These are phyloP conservation scores for Papilio polytes DNA, from an alignment of 1,140 invertebrate species.

Conservation along the genomic window DNA sequence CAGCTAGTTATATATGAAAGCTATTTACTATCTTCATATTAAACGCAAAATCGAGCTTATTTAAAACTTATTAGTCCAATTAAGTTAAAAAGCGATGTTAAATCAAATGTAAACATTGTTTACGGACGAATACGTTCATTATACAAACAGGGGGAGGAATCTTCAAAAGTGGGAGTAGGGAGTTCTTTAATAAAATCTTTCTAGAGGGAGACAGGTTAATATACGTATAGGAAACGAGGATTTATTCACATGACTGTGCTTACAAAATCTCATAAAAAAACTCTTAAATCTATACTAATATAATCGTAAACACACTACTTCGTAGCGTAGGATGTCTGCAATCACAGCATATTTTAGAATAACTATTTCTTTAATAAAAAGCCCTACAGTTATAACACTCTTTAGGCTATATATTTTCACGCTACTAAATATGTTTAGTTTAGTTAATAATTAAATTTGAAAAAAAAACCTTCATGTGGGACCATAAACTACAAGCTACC, in stretches of 20 bases:
- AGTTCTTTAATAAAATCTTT: background rate
- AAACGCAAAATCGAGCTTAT: background rate
- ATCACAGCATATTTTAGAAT: too few relatives aligned
- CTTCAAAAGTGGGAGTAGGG: background rate
- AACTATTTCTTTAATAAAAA: too few relatives aligned
- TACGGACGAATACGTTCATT: background rate
- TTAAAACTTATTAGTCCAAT: background rate
- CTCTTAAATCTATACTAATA: background rate
- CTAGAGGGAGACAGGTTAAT: background rate
- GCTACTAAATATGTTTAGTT: too few relatives aligned
- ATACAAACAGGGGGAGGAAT: background rate
- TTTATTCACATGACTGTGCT: background rate
- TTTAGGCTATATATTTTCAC: too few relatives aligned
- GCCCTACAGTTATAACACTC: too few relatives aligned
- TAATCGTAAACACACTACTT: too few relatives aligned
- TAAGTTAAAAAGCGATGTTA: slow-evolving; percentile 6
- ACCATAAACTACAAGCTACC: too few relatives aligned
- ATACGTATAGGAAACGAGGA: background rate
- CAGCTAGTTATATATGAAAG: too few relatives aligned
- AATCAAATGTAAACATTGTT: background rate
- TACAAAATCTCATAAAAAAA: background rate
- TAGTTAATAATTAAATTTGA: too few relatives aligned
- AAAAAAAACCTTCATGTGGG: too few relatives aligned
- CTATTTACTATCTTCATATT: too few relatives aligned
- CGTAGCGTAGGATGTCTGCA: too few relatives aligned